Evolutionary conservation across 2,888 invertebrate genomes (phyloP).

Genomic region (Deladenus siricidicola): DNA sequence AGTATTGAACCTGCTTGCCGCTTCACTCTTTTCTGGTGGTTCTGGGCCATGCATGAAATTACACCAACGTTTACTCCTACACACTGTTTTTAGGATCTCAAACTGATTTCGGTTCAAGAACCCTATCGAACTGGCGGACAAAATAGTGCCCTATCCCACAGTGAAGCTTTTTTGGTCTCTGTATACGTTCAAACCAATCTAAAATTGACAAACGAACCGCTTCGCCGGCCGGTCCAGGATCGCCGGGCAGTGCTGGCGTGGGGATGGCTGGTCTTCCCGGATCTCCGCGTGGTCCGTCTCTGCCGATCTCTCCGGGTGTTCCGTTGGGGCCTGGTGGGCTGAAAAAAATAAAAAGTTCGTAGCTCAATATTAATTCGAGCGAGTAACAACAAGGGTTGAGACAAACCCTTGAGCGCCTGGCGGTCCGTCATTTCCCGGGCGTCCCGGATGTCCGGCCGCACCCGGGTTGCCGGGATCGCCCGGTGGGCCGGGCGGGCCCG

Average conservation of each 20-base stretch:
- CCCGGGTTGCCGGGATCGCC: constrained; percentile 34
- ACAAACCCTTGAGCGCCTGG: constrained; percentile 34
- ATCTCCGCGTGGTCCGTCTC: constrained; percentile 51
- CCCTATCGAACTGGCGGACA: no score
- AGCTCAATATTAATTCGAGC: background rate
- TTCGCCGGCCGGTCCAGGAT: constrained; percentile 51
- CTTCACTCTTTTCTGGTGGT: no score
- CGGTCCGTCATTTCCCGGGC: constrained; percentile 51
- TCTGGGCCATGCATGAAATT: no score
- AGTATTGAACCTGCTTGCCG: no score
- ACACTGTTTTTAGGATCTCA: no score
- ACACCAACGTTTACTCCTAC: no score
- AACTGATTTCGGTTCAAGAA: no score
- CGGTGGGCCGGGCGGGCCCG: constrained; percentile 42
- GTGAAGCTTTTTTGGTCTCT: no score
- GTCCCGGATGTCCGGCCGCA: constrained; percentile 40
- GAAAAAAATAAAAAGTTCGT: background rate
- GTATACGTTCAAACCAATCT: no score
- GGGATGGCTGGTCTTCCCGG: constrained; percentile 52
- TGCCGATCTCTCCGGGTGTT: constrained; percentile 40
- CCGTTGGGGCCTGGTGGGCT: constrained; percentile 50
- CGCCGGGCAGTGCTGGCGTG: constrained; percentile 52
- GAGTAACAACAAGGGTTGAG: background rate
- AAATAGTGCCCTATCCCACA: no score
- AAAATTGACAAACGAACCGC: constrained; percentile 21